Conservation (phyloP, 2,113 vertebrate species). For the Tursiops truncatus region DNA sequence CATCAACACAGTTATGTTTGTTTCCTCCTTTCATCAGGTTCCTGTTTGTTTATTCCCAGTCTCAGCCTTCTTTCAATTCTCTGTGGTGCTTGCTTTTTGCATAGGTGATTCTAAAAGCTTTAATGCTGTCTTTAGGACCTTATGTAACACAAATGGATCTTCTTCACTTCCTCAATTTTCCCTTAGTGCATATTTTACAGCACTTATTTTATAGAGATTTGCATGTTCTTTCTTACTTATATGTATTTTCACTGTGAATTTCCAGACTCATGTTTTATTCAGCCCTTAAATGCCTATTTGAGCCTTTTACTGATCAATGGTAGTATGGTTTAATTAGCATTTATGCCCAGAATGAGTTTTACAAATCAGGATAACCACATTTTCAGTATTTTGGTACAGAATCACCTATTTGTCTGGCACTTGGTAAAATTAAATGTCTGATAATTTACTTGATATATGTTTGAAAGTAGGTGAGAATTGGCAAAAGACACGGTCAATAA, state of each 20-base stretch:
- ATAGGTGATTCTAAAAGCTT: slow-evolving; percentile 41
- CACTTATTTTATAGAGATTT: slow-evolving; percentile 12
- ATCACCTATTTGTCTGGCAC: not conserved
- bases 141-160: not conserved
- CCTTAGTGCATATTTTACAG: not conserved
- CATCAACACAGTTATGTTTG: not conserved
- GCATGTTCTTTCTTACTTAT: not conserved
- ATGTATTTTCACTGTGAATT: slow-evolving; percentile 5
- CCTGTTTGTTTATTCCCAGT: not conserved
- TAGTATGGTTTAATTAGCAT: not conserved
- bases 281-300: not conserved
- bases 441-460: not conserved
- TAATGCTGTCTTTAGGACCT: not conserved
- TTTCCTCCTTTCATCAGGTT: not conserved
- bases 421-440: slow-evolving; percentile 43
- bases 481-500: not conserved
- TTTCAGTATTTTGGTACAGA: slow-evolving; percentile 29
- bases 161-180: slow-evolving; percentile 15
- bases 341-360: slow-evolving; percentile 18
- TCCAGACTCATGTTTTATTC: slow-evolving; percentile 30
- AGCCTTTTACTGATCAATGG: not conserved
- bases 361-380: not conserved
- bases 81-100: not conserved
- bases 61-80: slow-evolving; percentile 10
- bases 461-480: slow-evolving; percentile 26